These are phyloP conservation scores for Trachemys scripta DNA, from an alignment of 2,113 vertebrate species.

Conservation along the genomic window DNA sequence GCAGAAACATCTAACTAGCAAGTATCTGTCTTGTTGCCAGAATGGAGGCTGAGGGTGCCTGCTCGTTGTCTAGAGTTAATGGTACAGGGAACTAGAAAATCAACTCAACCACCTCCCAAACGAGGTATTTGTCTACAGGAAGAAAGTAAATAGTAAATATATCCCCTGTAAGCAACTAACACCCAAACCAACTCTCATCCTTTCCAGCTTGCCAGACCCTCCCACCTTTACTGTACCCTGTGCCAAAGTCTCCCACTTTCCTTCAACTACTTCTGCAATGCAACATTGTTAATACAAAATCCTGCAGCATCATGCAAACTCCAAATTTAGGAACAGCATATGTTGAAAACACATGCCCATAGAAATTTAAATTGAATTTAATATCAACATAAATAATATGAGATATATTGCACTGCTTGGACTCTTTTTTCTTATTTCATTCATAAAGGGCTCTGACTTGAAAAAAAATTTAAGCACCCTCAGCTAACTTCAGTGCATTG, in stretches of 20 bases:
- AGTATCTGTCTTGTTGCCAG: background rate
- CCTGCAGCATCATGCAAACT: background rate
- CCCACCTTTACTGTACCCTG: background rate
- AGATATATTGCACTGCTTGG: background rate
- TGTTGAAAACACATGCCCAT: background rate
- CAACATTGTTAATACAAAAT: background rate
- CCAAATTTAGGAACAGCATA: background rate
- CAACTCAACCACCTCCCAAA: background rate
- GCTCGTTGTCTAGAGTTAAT: background rate
- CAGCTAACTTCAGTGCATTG: accelerated
- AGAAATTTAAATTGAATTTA: background rate
- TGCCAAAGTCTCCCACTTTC: accelerated
- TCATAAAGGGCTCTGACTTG: background rate
- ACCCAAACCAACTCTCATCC: background rate
- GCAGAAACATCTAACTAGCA: background rate
- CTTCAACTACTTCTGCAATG: too few species aligned
- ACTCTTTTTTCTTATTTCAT: background rate
- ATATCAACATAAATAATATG: background rate
- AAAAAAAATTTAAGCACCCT: too few species aligned
- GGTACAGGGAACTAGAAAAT: background rate
- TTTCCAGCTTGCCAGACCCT: accelerated
- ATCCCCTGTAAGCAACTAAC: background rate
- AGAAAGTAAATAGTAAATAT: background rate
- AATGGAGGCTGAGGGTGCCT: background rate
- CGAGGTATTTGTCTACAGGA: background rate